Evolutionary conservation across 1,140 invertebrate species (phyloP), one percentile per base, ranked within the genome.

Genomic region (Pissodes strobi): DNA sequence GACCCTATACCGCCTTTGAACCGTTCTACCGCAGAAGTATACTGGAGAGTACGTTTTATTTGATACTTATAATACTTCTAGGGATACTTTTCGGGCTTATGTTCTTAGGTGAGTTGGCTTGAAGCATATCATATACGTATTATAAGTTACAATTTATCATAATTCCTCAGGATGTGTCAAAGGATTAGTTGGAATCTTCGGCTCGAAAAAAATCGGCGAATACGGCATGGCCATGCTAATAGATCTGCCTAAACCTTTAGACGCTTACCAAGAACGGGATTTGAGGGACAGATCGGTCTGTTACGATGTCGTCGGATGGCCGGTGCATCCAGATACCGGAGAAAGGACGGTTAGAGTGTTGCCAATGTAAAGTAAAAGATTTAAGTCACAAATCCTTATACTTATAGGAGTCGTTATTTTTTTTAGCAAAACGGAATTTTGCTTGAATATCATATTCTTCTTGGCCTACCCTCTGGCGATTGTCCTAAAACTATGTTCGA

Each of bases 311-410:
- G 76, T 79, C 1, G 83, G 83, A 9, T 82, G 79, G 79, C 81
- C 82, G 12, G 69, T 84, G 18, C 81, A 84, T 71, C 82, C 83
- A 0, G 80, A 82, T 51, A 82, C 82, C 1, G 73, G 74, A 21
- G 65, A 79, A 69, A 79, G 74, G 25, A 74, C 70, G 8, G 68
- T 74, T n/a, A 69, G 69, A 57, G 56, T 74, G 6, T 43, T 75
- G 1, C 46, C 56, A 9, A 64, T 65, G 55, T 57, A 45, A 52
- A 15, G 49, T n/a, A n/a, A n/a, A n/a, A 68, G 53, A 41, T 6
- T 9, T 10, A 57, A 8, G 9, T 45, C 22, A 10, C 19, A 19
- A 57, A 13, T 21, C 12, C 19, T 39, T 5, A 34, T 53, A 43
- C 9, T 22, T 43, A n/a, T n/a, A 41, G 15, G 3, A 51, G 38